Percentiles rank a stretch among this genome's conserved stretches.
These are phyloP conservation scores for Petrocephalus schoutedeni DNA, from an alignment of 2,797 vertebrate genomes.

Conservation along the genomic window DNA sequence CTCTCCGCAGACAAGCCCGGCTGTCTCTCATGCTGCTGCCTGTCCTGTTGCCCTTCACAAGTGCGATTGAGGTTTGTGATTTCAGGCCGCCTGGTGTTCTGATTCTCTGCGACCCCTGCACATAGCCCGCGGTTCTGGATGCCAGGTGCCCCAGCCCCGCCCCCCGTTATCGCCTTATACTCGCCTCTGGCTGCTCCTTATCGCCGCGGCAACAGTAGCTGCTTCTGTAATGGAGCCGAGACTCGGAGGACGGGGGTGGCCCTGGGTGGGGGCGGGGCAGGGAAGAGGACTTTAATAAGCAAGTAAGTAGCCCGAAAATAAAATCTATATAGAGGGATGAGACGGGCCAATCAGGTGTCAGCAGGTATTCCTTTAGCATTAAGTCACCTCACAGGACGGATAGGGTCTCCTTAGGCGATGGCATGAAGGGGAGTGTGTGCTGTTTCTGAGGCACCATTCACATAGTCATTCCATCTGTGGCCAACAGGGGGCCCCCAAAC, in stretches of 20 bases:
- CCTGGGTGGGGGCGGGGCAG: neutral
- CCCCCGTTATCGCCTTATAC: neutral
- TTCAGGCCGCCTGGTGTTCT: neutral
- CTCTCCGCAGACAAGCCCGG: neutral
- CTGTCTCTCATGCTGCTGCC: neutral
- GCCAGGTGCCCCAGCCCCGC: neutral
- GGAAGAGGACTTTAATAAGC: neutral
- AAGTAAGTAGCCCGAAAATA: neutral
- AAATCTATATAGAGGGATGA: neutral
- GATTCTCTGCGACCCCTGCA: neutral
- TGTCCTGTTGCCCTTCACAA: neutral
- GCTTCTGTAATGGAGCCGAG: neutral
- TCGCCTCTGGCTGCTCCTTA: neutral
- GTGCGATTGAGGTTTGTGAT: neutral
- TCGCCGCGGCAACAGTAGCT: neutral
- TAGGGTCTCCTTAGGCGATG: neutral
- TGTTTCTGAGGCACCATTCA: neutral
- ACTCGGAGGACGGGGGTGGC: neutral
- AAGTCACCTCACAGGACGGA: neutral
- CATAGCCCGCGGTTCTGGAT: neutral
- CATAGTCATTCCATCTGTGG: neutral
- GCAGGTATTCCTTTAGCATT: neutral
- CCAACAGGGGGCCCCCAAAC: neutral
- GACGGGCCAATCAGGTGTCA: conserved; percentile 7
- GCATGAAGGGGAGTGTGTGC: neutral